phyloP scores from a whole-genome alignment of 2,113 vertebrate genomes.

The Symphodus melops region DNA sequence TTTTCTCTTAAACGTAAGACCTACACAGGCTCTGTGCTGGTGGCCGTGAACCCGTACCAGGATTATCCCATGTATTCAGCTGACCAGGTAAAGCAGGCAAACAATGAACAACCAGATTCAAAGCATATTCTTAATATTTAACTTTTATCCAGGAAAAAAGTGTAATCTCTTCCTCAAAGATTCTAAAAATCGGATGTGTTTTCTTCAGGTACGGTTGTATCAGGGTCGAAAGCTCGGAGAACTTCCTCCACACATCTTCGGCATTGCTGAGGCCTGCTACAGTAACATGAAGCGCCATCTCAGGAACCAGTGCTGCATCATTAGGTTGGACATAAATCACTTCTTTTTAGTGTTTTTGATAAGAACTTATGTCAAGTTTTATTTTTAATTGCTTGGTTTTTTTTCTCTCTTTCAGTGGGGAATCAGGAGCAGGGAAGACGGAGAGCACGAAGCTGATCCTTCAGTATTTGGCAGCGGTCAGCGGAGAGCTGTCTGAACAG shows the following conservation, averaged over 20 bases:
- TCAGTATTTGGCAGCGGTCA: constrained; percentile 92
- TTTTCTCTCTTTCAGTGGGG: constrained; percentile 83
- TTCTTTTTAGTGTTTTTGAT: too few relatives aligned
- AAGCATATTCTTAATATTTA: neutral
- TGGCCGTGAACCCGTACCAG: constrained; percentile 94
- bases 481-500: constrained; percentile 86
- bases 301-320: constrained; percentile 92
- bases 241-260: constrained; percentile 92
- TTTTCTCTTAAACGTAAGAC: constrained; percentile 79
- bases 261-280: constrained; percentile 91
- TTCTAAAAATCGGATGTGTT: neutral
- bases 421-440: constrained; percentile 96
- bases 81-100: constrained; percentile 83
- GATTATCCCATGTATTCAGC: constrained; percentile 87
- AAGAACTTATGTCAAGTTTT: too few relatives aligned
- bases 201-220: constrained; percentile 82
- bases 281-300: constrained; percentile 88
- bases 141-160: neutral
- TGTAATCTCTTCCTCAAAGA: neutral
- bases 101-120: too few relatives aligned
- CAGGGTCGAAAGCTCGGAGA: constrained; percentile 86
- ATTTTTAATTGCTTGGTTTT: neutral
- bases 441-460: constrained; percentile 95
- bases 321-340: constrained; percentile 84
- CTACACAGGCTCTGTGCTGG: constrained; percentile 92